Evolutionary conservation across 2,888 invertebrate genomes (phyloP), one percentile per base, ranked within the genome.

Genomic region (Tiphia femorata): DNA sequence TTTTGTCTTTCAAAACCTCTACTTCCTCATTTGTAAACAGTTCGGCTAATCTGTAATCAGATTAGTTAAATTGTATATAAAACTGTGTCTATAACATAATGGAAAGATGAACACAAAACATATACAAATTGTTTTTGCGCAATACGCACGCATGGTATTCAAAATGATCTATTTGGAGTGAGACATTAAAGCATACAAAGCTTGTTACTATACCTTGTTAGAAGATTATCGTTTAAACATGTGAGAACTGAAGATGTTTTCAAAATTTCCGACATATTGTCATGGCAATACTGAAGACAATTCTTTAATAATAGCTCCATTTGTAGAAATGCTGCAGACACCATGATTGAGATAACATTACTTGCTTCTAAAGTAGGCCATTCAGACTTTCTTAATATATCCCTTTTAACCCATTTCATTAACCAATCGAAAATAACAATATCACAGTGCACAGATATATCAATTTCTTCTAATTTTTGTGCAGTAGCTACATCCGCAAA

Each of bases 391-490:
- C 88, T 84, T 57, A 88, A 86, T 0, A 87, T 84, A 70, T 92
- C 92, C 23, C 89, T 88, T 82, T 96, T 95, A n/a, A 97, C 94
- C 95, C 97, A 97, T 64, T 91, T 90, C 93, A 97, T 96, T 48
- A 98, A 85, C 96, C 97, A 97, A 75, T 97, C 97, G 83, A 98
- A 98, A 60, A 97, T 96, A 80, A 93, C 89, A 53, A 98, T 92
- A 84, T 98, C 97, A 80, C 97, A 98, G 80, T 97, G 97, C 0
- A 98, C 97, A 0, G 96, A 96, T 68, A 98, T 97, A 77, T 97
- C 97, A 90, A 97, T 95, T 75, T 97, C 96, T 77, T 93, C 92
- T 5, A 95, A 83, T 53, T 90, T 87, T 79, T 94, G 94, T 0
- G 89, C 94, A 12, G 91, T 90, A 0, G 94, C 94, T 2, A 95